Percentiles rank a stretch among this genome's conserved stretches.
phyloP scores from a whole-genome alignment of 23 tunicate species.

The Clavelina lepadiformis region DNA sequence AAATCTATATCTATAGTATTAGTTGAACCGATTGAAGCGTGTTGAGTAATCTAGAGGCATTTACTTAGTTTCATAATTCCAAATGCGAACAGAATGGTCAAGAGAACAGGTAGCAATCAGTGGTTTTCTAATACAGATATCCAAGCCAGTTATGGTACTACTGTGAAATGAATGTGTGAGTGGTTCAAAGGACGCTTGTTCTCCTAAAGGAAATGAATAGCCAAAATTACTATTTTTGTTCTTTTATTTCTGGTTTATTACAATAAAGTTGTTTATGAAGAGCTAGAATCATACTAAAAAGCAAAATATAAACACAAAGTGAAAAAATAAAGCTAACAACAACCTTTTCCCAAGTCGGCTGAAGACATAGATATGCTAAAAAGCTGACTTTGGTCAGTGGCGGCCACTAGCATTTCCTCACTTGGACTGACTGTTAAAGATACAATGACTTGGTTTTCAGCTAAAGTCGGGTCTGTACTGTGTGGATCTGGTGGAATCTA shows the following conservation, averaged over 20 bases:
- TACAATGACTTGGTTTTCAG: constrained; percentile 54
- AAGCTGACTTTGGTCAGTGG: constrained; percentile 85
- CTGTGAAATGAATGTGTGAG: constrained; percentile 89
- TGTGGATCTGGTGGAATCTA: constrained; percentile 85
- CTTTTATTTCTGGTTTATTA: not conserved
- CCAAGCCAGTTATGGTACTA: constrained; percentile 78
- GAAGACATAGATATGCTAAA: constrained; percentile 80
- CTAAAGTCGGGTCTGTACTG: constrained; percentile 81
- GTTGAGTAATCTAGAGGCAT: not conserved
- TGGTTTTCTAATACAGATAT: constrained; percentile 91
- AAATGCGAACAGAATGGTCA: constrained; percentile 89
- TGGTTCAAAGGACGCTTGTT: constrained; percentile 71
- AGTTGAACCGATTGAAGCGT: too few relatives aligned
- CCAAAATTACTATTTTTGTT: too few relatives aligned
- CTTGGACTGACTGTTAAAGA: constrained; percentile 77
- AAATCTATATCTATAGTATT: too few relatives aligned
- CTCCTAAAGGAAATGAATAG: constrained; percentile 31
- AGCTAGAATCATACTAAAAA: not conserved
- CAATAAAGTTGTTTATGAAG: not conserved
- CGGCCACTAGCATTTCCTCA: constrained; percentile 79
- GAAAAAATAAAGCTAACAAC: not conserved
- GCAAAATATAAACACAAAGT: not conserved
- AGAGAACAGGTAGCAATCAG: constrained; percentile 91
- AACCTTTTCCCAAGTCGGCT: constrained; percentile 86
- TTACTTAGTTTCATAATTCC: constrained; percentile 97